Conservation (phyloP, 2,113 vertebrate genomes). For the Oryzias javanicus region DNA sequence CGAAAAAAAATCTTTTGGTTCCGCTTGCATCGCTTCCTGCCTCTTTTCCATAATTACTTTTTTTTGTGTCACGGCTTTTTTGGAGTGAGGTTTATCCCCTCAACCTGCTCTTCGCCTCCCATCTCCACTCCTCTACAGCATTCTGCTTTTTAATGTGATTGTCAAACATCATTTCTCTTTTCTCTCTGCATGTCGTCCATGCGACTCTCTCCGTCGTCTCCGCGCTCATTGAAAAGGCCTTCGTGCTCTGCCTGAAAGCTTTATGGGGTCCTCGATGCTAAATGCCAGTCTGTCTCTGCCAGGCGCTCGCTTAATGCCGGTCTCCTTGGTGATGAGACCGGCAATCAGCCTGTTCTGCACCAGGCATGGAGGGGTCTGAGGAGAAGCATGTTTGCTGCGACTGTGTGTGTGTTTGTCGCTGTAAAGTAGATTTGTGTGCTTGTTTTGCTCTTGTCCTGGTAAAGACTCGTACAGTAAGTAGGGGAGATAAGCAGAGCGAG, state of each 20-base stretch:
- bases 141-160: slow-evolving; percentile 11
- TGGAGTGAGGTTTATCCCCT: slow-evolving; percentile 1
- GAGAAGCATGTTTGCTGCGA: slow-evolving; percentile 32
- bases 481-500: slow-evolving; percentile 15
- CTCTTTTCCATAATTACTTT: neutral
- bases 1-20: neutral
- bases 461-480: slow-evolving; percentile 17
- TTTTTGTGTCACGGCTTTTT: neutral
- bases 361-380: slow-evolving; percentile 72
- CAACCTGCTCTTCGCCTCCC: slow-evolving; percentile 1
- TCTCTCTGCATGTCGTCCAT: slow-evolving; percentile 26
- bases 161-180: slow-evolving; percentile 28
- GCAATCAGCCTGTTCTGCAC: slow-evolving; percentile 59
- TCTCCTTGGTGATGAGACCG: slow-evolving; percentile 76
- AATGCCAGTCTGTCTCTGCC: slow-evolving; percentile 67
- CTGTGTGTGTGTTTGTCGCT: slow-evolving; percentile 33
- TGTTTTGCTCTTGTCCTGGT: slow-evolving; percentile 6
- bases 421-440: slow-evolving; percentile 36
- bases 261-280: slow-evolving; percentile 66
- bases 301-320: slow-evolving; percentile 67
- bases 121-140: neutral
- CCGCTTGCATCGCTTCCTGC: slow-evolving; percentile 7
- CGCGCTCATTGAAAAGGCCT: slow-evolving; percentile 48
- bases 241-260: slow-evolving; percentile 57
- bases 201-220: slow-evolving; percentile 20